Base-by-base conservation (phyloP, 2,113 vertebrate species). In the Lepidothrix coronata region DNA sequence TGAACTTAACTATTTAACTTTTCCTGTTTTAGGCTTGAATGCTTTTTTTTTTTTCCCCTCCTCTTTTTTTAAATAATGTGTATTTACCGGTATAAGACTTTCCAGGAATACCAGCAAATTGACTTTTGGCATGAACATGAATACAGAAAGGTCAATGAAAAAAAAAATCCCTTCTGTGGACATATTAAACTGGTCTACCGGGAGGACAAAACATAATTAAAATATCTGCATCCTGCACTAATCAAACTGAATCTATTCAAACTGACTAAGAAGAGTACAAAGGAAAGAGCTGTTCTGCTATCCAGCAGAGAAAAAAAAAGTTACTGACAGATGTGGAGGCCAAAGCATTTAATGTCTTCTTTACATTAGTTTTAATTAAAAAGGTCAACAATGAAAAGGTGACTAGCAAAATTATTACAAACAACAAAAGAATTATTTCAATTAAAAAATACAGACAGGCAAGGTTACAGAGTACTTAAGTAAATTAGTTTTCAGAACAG, bases 401-500 rank as follows among this genome's bases (percentile, higher is more conserved):
- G 79, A 68, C 67, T 76, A 76, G 46, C 31, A 85, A 85, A 94
- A 91, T 76, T 91, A 96, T 76, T 70, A 75, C 3, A 72, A 82
- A 78, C 46, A 83, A 67, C 27, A 83, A 65, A 94, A 46, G 9
- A 90, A 85, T 52, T 0, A 68, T 88, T 91, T 93, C 31, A 91
- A 77, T 75, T 94, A 39, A 83, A 89, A 82, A 76, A 85, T 73
- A 49, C 39, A 85, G 74, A 65, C 82, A 90, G 68, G 58, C 93
- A 91, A 92, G 75, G 49, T 88, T 88, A 79, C 33, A 71, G 35
- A 78, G 8, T 87, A 88, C 78, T 96, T 93, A 93, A 94, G 67
- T 80, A 83, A 95, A 94, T 92, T 91, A 90, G 37, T 85, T 95
- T 94, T 88, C 49, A 89, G 85, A 94, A 66, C 54, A 90, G n/a